Conservation (phyloP, 2,888 invertebrate species). For the Dolomedes plantarius region DNA sequence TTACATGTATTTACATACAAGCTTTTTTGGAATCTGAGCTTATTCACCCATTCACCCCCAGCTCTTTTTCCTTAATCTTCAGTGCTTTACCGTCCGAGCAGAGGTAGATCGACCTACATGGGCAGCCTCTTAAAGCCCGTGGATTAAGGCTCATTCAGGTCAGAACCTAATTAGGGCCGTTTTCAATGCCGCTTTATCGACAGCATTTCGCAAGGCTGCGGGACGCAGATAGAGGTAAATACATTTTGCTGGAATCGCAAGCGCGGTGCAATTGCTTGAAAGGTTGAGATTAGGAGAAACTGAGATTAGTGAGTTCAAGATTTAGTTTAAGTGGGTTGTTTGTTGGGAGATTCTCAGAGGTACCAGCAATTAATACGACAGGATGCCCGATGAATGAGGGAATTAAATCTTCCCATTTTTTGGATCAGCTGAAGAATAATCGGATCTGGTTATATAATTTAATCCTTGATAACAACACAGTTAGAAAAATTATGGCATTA, state of each 20-base stretch:
- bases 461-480: too few species aligned
- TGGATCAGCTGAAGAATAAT: too few species aligned
- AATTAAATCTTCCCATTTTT: too few species aligned
- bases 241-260: neutral
- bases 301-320: too few species aligned
- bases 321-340: too few species aligned
- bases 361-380: too few species aligned
- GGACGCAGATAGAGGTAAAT: neutral
- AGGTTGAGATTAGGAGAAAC: too few species aligned
- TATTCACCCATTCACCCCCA: neutral
- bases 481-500: too few species aligned
- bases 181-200: slow-evolving; percentile 22
- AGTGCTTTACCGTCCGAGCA: slow-evolving; percentile 2
- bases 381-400: too few species aligned
- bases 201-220: neutral
- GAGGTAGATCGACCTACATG: neutral
- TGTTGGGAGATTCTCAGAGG: too few species aligned
- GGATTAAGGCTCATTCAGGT: slow-evolving; percentile 48
- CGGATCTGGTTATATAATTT: too few species aligned
- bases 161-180: slow-evolving; percentile 60
- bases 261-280: too few species aligned
- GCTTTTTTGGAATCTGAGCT: neutral
- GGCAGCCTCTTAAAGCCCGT: neutral
- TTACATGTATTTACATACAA: neutral
- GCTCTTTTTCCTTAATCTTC: neutral